Conservation (phyloP, 2,113 vertebrate species). For the Grallaria varia region DNA sequence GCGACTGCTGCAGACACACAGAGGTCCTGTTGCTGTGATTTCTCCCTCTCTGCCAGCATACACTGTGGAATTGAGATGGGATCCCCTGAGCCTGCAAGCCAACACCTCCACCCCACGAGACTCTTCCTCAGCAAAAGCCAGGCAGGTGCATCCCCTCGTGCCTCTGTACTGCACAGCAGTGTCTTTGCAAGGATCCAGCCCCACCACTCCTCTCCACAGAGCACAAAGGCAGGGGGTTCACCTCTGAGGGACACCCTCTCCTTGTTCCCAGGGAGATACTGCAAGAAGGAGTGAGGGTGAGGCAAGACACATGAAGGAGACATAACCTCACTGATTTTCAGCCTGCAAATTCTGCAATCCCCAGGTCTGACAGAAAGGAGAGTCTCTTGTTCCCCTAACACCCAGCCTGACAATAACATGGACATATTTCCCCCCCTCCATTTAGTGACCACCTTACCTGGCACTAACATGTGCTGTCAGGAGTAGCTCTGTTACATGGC, state of each 20-base stretch:
- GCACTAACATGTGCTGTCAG: background rate
- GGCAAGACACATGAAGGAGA: background rate
- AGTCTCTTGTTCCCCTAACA: background rate
- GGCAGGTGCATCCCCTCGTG: background rate
- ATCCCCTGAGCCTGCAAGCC: background rate
- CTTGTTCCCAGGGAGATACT: background rate
- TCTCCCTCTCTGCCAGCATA: background rate
- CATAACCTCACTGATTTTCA: background rate
- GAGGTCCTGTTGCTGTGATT: background rate
- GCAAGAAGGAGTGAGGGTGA: background rate
- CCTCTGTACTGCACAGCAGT: accelerated
- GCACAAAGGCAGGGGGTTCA: background rate
- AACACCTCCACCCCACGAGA: background rate
- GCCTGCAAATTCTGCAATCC: background rate
- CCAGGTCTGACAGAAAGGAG: background rate
- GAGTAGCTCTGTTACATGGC: background rate
- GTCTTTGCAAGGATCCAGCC: background rate
- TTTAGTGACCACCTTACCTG: slow-evolving; percentile 12
- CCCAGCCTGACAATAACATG: background rate
- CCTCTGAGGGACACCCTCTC: background rate
- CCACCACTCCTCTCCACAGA: background rate
- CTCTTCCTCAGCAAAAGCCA: background rate
- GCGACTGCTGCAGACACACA: background rate
- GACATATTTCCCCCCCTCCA: background rate
- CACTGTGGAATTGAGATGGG: background rate